Evolutionary conservation across 2,888 invertebrate species (phyloP).

Genomic region (Xanthorhoe spadicearia): DNA sequence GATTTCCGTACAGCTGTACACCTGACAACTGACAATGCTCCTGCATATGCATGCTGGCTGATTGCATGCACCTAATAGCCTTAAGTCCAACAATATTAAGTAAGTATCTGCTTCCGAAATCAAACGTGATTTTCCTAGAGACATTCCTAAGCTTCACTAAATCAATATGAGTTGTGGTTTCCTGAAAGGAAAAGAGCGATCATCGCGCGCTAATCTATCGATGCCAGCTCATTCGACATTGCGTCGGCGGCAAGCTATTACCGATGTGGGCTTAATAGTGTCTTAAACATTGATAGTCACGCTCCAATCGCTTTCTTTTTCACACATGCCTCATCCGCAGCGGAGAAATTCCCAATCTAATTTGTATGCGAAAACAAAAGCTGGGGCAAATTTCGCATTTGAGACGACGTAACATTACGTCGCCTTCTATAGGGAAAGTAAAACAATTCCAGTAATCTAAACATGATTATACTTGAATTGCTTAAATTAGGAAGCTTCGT

Average conservation of each 20-base stretch:
- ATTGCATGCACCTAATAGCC: conserved; percentile 21
- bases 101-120: not conserved
- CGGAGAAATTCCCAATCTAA: conserved; percentile 74
- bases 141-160: not conserved
- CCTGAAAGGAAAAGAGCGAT: conserved; percentile 17
- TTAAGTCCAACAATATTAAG: not conserved
- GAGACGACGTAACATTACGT: conserved; percentile 60
- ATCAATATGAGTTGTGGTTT: conserved; percentile 15
- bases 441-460: conserved; percentile 52
- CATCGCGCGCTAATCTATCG: conserved; percentile 10
- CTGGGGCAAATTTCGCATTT: conserved; percentile 65
- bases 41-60: conserved; percentile 7
- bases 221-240: conserved; percentile 15
- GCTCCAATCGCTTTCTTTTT: conserved; percentile 71
- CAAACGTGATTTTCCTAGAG: conserved; percentile 10
- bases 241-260: conserved; percentile 19
- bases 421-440: conserved; percentile 58
- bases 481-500: conserved; percentile 53
- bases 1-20: conserved; percentile 14
- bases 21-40: conserved; percentile 16
- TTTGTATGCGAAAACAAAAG: conserved; percentile 73
- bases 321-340: conserved; percentile 64
- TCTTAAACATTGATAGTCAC: conserved; percentile 53
- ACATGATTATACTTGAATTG: conserved; percentile 48
- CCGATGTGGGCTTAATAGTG: conserved; percentile 41